Evolutionary conservation across 2,113 vertebrate species (phyloP), one percentile per base, ranked within the genome.

Genomic region (Festucalex cinctus): DNA sequence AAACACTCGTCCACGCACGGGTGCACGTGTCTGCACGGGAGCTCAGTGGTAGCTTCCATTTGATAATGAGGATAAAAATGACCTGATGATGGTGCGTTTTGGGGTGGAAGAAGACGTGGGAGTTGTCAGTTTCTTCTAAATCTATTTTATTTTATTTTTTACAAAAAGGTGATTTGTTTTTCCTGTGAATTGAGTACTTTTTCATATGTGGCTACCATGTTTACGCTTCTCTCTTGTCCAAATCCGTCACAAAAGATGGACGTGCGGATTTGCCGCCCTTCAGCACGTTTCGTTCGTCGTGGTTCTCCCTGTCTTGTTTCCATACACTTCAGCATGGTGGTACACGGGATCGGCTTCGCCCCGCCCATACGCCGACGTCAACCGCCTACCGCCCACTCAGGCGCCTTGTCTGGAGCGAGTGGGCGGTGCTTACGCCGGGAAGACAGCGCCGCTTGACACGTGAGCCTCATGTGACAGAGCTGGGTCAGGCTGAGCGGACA

Each of bases 401-500:
- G 73, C 65, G 57, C 75, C 76, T 78, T 62, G 58, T 84, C 83
- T 28, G 69, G 7, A 26, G 66, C 48, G 67, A 76, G 73, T 71
- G 82, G 88, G 88, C 79, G 26, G 88, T 86, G 78, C 83, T 70
- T 71, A 54, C 63, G 61, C 66, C 68, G 65, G 65, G 83, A 76
- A 91, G 68, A 75, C 85, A 92, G 92, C 93, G 89, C 91, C 83
- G 93, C 86, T 88, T 88, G 80, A 93, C 95, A 96, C 95, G 95
- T 98, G 95, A 96, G 94, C 73, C 94, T 95, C 95, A 96, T 95
- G 94, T 96, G 95, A 96, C 86, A 85, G 83, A 82, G 91, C 79
- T 71, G 89, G 91, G 89, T 91, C 86, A 85, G 86, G 76, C 83
- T 74, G 90, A 89, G 91, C 88, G 87, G 73, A 92, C 92, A 93